Evolutionary conservation across 2,113 vertebrate species (phyloP).

Genomic region (Eurystomus gularis): DNA sequence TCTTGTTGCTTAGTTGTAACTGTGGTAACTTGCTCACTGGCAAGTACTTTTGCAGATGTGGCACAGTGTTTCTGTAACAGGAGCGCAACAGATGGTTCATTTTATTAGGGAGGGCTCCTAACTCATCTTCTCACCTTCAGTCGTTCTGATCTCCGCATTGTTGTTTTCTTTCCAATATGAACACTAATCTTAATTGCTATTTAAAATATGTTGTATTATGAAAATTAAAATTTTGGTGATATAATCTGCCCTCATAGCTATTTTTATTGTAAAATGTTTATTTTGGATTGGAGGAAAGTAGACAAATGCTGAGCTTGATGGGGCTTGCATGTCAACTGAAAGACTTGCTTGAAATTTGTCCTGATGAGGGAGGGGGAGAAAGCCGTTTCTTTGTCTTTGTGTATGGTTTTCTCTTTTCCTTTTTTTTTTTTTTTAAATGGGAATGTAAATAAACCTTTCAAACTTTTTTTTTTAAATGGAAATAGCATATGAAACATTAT

Average conservation of each 20-base stretch:
- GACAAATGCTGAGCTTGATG: not conserved
- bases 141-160: not conserved
- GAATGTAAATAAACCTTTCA: not conserved
- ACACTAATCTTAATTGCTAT: not conserved
- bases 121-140: not conserved
- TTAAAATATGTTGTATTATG: not conserved
- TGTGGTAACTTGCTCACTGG: not conserved
- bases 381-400: not conserved
- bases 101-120: not conserved
- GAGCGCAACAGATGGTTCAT: not conserved
- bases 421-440: not conserved
- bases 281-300: not conserved
- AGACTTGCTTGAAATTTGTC: not conserved
- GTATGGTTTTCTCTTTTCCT: not conserved
- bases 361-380: not conserved
- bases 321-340: not conserved
- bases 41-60: not conserved
- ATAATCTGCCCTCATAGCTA: not conserved
- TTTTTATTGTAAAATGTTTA: not conserved
- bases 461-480: not conserved
- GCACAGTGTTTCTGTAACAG: not conserved
- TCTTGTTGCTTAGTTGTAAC: not conserved
- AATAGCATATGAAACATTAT: constrained; percentile 92
- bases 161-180: not conserved
- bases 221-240: not conserved